A percentile compares a stretch with the other conserved stretches of the same genome.
phyloP scores from a whole-genome alignment of 2,888 invertebrate species.

The Scaptomyza reducta region DNA sequence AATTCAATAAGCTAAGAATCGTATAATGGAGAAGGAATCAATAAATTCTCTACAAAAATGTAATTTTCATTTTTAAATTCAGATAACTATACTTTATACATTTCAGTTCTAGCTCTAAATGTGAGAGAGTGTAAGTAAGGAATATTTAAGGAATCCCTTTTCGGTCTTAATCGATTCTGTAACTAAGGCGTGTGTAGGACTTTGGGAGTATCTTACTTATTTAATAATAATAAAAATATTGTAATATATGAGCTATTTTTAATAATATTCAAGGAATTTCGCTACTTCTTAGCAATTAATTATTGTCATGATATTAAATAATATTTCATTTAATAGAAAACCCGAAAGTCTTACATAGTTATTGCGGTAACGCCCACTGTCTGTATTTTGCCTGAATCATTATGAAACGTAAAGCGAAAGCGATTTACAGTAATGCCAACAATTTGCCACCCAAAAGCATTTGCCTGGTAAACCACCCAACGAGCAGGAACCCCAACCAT shows the following conservation, averaged over 20 bases:
- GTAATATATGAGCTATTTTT: too few species aligned
- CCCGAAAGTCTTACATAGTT: neutral
- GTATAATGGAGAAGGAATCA: constrained; percentile 29
- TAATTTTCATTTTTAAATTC: neutral
- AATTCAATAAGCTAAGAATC: constrained; percentile 7
- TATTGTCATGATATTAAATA: neutral
- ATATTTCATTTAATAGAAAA: neutral
- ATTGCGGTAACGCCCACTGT: constrained; percentile 54
- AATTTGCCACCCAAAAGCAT: constrained; percentile 67
- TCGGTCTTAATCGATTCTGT: too few species aligned
- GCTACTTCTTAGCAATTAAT: neutral
- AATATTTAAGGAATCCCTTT: too few species aligned
- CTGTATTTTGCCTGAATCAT: constrained; percentile 59
- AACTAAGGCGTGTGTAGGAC: too few species aligned
- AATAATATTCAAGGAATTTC: too few species aligned
- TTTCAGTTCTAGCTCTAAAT: neutral
- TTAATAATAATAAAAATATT: too few species aligned
- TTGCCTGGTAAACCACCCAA: constrained; percentile 13
- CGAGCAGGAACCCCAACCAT: neutral
- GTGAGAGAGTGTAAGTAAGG: too few species aligned
- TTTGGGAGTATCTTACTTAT: too few species aligned
- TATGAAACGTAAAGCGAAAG: constrained; percentile 80
- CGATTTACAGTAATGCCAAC: constrained; percentile 81
- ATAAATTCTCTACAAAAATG: constrained; percentile 5
- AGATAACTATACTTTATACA: neutral